Evolutionary conservation across 2,888 invertebrate species (phyloP).

Genomic region (Chrysina gloriosa): DNA sequence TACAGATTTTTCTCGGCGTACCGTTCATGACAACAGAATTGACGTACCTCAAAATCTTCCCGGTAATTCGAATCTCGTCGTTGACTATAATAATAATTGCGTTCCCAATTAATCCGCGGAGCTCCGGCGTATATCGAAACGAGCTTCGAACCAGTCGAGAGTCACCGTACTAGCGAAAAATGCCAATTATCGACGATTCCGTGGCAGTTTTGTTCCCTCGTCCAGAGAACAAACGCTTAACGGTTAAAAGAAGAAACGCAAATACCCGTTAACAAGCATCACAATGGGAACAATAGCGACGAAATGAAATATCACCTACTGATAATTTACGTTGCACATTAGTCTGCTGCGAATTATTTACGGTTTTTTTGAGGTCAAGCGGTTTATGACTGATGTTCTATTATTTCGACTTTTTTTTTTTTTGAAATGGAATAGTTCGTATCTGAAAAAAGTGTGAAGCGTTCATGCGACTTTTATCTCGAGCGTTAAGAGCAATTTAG

Average conservation of each 20-base stretch:
- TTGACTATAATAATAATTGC: slow-evolving; percentile 6
- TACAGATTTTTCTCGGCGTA: not conserved
- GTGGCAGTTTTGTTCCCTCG: not conserved
- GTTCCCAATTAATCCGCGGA: slow-evolving; percentile 8
- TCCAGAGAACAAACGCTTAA: not conserved
- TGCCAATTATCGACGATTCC: slow-evolving; percentile 8
- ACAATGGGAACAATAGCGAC: slow-evolving; percentile 8
- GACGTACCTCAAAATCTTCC: not conserved
- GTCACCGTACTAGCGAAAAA: not conserved
- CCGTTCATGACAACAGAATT: not conserved
- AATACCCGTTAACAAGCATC: slow-evolving; percentile 13
- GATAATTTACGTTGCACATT: not conserved
- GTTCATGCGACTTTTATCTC: too few species aligned
- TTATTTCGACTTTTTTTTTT: too few species aligned
- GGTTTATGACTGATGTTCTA: too few species aligned
- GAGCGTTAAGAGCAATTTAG: too few species aligned
- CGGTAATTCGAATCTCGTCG: slow-evolving; percentile 7
- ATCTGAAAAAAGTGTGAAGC: too few species aligned
- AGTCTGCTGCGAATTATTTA: not conserved
- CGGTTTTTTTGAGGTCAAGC: too few species aligned
- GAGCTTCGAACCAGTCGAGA: not conserved
- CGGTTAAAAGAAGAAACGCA: slow-evolving; percentile 22
- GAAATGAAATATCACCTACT: slow-evolving; percentile 9
- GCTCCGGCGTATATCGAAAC: not conserved
- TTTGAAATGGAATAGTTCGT: too few species aligned